phyloP scores from a whole-genome alignment of 2,113 vertebrate genomes.

The Protobothrops flavoviridis region DNA sequence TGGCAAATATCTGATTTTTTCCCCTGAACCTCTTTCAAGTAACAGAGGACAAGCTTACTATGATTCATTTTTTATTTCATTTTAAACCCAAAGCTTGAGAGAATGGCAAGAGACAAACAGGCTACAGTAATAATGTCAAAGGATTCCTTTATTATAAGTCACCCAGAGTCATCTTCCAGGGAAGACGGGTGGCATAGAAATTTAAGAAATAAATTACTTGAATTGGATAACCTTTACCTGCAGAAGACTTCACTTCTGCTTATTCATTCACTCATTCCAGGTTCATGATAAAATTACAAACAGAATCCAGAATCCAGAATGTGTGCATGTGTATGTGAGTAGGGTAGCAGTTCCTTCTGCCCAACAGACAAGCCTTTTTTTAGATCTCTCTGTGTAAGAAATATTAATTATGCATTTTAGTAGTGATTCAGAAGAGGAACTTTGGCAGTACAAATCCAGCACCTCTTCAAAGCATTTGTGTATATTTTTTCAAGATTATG shows the following conservation, averaged over 20 bases:
- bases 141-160: background rate
- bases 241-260: too few species aligned
- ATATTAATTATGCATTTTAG: background rate
- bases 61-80: background rate
- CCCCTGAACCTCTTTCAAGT: background rate
- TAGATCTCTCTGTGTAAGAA: background rate
- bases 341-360: background rate
- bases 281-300: background rate
- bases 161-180: background rate
- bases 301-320: background rate
- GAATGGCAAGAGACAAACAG: constrained; percentile 24
- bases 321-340: background rate
- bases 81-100: background rate
- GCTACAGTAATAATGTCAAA: constrained; percentile 13
- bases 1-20: constrained; percentile 14
- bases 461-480: background rate
- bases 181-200: background rate
- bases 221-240: background rate
- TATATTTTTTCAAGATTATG: background rate
- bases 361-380: background rate
- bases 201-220: background rate
- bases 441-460: background rate
- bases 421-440: background rate
- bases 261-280: background rate
- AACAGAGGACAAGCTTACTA: constrained; percentile 21